Evolutionary conservation across 2,888 invertebrate species (phyloP).

Genomic region (Anaspis maculata): DNA sequence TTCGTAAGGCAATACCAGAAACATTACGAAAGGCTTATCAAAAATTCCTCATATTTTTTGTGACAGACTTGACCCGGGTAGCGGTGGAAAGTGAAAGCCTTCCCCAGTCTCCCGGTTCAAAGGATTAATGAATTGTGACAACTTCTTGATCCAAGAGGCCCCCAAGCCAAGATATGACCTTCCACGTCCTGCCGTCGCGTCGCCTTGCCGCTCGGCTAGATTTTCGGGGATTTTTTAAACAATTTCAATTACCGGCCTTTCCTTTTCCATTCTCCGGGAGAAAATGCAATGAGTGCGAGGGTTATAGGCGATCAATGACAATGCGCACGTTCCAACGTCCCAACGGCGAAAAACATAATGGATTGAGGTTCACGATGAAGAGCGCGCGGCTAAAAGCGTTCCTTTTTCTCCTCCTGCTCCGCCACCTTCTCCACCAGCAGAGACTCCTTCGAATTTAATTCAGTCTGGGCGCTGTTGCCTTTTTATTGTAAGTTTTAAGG

Average conservation of each 20-base stretch:
- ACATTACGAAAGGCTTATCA: no score
- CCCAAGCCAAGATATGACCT: no score
- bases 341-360: slow-evolving; percentile 25
- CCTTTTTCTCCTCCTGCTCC: no score
- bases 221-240: slow-evolving; percentile 9
- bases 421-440: slow-evolving; percentile 9
- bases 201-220: no score
- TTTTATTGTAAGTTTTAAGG: slow-evolving; percentile 15
- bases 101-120: no score
- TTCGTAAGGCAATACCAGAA: no score
- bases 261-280: slow-evolving; percentile 8
- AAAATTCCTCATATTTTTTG: no score
- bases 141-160: no score
- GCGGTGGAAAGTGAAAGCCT: no score
- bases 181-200: no score
- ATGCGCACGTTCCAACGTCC: slow-evolving; percentile 24
- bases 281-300: slow-evolving; percentile 21
- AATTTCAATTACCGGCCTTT: slow-evolving; percentile 11
- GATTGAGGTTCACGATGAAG: slow-evolving; percentile 27
- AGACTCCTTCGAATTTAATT: slow-evolving; percentile 27
- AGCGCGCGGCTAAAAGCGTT: slow-evolving; percentile 24
- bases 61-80: no score
- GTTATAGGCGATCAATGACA: slow-evolving; percentile 28
- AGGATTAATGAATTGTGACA: no score
- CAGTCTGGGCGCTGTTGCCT: slow-evolving; percentile 20